phyloP scores from a whole-genome alignment of 2,888 invertebrate genomes.

The Hanleya hanleyi region DNA sequence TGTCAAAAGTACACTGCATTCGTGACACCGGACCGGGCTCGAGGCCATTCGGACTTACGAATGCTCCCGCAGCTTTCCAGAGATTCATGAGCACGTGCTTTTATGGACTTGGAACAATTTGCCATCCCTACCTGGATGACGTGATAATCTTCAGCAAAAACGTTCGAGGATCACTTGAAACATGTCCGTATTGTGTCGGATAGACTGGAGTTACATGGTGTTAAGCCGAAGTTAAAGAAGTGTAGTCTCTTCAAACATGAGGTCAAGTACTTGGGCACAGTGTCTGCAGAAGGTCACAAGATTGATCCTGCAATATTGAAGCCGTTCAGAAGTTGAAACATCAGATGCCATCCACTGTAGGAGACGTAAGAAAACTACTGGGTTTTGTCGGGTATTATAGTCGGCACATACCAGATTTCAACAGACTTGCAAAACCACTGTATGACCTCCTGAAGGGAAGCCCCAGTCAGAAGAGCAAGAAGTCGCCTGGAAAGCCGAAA shows the following conservation, averaged over 20 bases:
- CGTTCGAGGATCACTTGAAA: too few species aligned
- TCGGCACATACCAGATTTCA: neutral
- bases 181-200: too few species aligned
- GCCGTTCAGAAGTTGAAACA: neutral
- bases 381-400: constrained; percentile 2
- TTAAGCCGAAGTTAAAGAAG: too few species aligned
- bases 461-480: neutral
- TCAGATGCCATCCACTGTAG: neutral
- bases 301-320: neutral
- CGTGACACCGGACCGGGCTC: too few species aligned
- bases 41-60: too few species aligned
- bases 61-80: too few species aligned
- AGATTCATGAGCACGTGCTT: too few species aligned
- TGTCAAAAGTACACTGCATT: too few species aligned
- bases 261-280: neutral
- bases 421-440: neutral
- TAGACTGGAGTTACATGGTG: too few species aligned
- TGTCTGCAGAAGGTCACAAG: neutral
- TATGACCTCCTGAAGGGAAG: neutral
- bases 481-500: neutral
- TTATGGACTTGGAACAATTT: too few species aligned
- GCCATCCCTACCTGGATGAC: too few species aligned
- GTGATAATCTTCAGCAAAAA: too few species aligned
- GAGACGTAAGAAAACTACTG: constrained; percentile 3
- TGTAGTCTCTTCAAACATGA: neutral